Evolutionary conservation across 2,888 invertebrate genomes (phyloP).

Genomic region (Clusia tigrina): DNA sequence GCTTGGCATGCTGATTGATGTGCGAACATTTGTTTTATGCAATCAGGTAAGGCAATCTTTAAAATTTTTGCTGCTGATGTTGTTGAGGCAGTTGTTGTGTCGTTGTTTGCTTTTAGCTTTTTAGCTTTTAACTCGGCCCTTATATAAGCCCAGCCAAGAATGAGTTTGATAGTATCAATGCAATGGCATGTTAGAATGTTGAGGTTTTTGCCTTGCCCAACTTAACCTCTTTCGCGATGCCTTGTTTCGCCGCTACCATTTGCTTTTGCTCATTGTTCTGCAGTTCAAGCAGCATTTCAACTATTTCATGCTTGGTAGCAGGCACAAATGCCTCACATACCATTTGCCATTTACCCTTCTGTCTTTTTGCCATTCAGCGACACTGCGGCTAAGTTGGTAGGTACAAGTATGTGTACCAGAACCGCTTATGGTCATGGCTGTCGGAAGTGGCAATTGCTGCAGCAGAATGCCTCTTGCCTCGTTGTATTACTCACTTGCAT

Average conservation of each 20-base stretch:
- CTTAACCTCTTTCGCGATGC: not conserved
- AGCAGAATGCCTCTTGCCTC: not conserved
- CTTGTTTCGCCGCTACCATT: not conserved
- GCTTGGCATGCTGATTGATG: constrained; percentile 39
- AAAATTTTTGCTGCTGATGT: not conserved
- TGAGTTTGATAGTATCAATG: not conserved
- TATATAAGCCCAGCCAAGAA: not conserved
- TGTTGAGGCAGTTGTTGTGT: not conserved
- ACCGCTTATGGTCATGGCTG: not conserved
- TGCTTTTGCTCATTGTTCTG: not conserved
- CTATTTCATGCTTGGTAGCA: not conserved
- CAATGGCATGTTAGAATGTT: constrained; percentile 5
- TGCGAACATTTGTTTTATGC: constrained; percentile 37
- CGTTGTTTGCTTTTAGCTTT: not conserved
- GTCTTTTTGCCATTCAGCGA: not conserved
- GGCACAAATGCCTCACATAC: not conserved
- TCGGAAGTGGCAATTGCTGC: constrained; percentile 7
- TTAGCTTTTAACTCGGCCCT: not conserved
- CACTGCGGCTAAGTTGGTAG: not conserved
- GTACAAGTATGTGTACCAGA: not conserved
- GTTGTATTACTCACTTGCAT: not conserved
- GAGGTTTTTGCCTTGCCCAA: not conserved
- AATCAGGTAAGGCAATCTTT: constrained; percentile 12
- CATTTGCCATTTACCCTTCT: not conserved
- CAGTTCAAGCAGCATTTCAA: not conserved